Evolutionary conservation across 2,797 vertebrate species (phyloP), one percentile per base, ranked within the genome.

Genomic region (Luscinia luscinia): DNA sequence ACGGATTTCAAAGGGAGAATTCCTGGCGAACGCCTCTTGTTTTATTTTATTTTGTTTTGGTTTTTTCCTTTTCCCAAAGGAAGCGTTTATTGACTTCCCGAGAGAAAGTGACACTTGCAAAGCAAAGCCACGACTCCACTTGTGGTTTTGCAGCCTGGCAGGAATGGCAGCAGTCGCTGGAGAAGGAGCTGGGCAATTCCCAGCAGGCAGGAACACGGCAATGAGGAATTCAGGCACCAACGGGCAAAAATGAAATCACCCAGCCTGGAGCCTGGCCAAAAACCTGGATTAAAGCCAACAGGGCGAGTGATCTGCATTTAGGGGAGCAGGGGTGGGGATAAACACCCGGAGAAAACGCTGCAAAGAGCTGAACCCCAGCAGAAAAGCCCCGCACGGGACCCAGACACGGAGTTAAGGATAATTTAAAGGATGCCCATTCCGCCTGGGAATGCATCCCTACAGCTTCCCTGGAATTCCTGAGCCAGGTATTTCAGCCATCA

Each of bases 281-380:
- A 23, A 8, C 1, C 10, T 0, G 61, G 85, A 93, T 84, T 62
- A 84, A 46, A 94, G 43, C 20, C 91, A 78, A 83, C 77, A 11
- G 76, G 1, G 49, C 5, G 82, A 89, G 49, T 1, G 84, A 92
- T 49, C 72, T n/a, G 82, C 68, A 3, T 17, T 61, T 40, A 26
- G 69, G n/a, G 75, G 76, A 43, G 19, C 9, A 7, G 5, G 36
- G 83, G 6, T 43, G 28, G 70, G 34, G 20, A 48, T 7, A 84
- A 95, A 90, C 10, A 55, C 79, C 76, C 38, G 66, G 55, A 70
- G 87, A 5, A 57, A 89, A 82, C 88, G 54, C 80, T 70, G 84
- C 77, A 48, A 41, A 41, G 0, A 82, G 52, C 62, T 49, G 83
- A 41, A 59, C 59, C 67, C 91, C 17, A 2, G 11, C 80, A 41